Evolutionary conservation across 2,797 vertebrate genomes (phyloP).

Genomic region (Thunnus albacares): DNA sequence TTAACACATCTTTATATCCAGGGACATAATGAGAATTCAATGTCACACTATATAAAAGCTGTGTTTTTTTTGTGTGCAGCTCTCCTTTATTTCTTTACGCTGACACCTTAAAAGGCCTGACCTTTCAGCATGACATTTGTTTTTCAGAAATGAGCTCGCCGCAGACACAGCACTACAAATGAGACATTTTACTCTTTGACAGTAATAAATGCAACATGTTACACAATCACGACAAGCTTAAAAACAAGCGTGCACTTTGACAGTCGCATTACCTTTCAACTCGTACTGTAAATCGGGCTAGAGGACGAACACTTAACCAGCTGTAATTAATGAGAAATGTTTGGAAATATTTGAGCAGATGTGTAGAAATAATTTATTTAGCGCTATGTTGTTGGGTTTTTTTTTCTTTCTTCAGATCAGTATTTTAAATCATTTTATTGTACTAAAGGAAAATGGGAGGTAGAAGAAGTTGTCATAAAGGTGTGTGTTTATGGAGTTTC

Average conservation of each 20-base stretch:
- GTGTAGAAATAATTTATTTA: constrained; percentile 74
- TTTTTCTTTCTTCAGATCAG: constrained; percentile 50
- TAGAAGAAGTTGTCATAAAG: constrained; percentile 33
- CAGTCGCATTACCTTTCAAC: constrained; percentile 44
- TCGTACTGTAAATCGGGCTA: constrained; percentile 56
- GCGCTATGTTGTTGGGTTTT: constrained; percentile 29
- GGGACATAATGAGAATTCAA: constrained; percentile 22
- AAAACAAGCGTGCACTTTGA: constrained; percentile 61
- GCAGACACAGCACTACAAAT: constrained; percentile 61
- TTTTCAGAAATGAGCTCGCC: constrained; percentile 67
- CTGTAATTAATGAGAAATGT: constrained; percentile 59
- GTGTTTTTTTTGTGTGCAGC: constrained; percentile 35
- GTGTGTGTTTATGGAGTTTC: constrained; percentile 58
- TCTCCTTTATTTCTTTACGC: constrained; percentile 25
- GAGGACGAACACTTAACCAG: constrained; percentile 40
- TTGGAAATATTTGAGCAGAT: constrained; percentile 45
- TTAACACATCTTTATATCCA: constrained; percentile 9
- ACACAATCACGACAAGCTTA: constrained; percentile 59
- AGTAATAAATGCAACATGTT: constrained; percentile 55
- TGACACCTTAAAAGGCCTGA: constrained; percentile 68
- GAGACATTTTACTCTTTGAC: constrained; percentile 65
- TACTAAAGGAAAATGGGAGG: constrained; percentile 25
- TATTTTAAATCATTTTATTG: constrained; percentile 72
- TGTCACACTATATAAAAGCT: constrained; percentile 32
- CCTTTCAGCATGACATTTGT: constrained; percentile 76